Evolutionary conservation across 64 coral and sea anemone genomes (phyloP).

Genomic region (Montipora efflorescens): DNA sequence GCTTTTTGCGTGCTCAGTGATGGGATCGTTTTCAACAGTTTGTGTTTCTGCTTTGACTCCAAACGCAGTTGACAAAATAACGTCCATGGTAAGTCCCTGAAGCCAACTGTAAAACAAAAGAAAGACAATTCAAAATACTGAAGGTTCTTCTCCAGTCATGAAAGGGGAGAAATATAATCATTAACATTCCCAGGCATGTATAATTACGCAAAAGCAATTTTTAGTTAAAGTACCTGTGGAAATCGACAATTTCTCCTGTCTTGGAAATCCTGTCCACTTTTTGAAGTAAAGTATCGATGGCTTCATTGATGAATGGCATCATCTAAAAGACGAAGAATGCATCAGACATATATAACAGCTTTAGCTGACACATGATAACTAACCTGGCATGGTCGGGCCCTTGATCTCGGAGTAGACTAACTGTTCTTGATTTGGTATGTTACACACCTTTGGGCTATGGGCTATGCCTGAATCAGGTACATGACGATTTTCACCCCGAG

Average conservation of each 20-base stretch:
- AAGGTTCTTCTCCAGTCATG: no score
- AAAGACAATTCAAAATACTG: neutral
- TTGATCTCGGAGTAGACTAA: no score
- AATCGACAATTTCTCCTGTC: conserved; percentile 30
- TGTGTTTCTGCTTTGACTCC: conserved; percentile 60
- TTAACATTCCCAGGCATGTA: no score
- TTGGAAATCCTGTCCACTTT: conserved; percentile 11
- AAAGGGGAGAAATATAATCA: no score
- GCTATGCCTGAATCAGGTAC: no score
- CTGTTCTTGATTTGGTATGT: no score
- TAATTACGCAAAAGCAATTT: no score
- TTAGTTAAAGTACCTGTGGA: neutral
- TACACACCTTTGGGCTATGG: no score
- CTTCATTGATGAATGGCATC: conserved; percentile 45
- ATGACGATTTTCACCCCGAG: no score
- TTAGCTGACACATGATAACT: no score
- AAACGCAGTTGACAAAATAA: conserved; percentile 64
- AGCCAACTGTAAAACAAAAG: conserved; percentile 21
- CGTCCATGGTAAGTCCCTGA: conserved; percentile 57
- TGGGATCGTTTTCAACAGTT: conserved; percentile 55
- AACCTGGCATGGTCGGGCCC: no score
- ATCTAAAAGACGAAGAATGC: neutral
- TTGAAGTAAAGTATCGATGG: conserved; percentile 12
- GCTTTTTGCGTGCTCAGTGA: conserved; percentile 20
- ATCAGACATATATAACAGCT: neutral